Conservation (phyloP, 2,797 vertebrate genomes). For the Etheostoma nigrum region DNA sequence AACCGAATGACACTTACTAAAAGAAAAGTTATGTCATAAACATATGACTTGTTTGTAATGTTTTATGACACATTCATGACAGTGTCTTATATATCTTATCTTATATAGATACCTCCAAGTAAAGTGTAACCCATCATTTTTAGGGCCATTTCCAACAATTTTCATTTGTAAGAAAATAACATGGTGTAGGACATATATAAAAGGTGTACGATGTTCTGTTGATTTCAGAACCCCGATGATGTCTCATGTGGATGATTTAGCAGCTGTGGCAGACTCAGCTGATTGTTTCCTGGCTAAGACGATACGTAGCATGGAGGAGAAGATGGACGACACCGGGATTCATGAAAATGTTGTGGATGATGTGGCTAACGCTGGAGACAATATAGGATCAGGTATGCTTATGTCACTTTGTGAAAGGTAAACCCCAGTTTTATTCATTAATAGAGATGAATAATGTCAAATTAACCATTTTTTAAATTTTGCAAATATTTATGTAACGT, state of each 20-base stretch:
- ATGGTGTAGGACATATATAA: background rate
- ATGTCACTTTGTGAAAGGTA: conserved; percentile 7
- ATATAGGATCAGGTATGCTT: conserved; percentile 86
- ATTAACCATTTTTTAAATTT: too few species aligned
- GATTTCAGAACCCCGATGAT: conserved; percentile 72
- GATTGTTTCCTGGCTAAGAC: conserved; percentile 88
- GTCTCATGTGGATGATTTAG: conserved; percentile 72
- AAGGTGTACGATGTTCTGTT: conserved; percentile 1
- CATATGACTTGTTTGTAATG: too few species aligned
- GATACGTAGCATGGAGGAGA: conserved; percentile 87
- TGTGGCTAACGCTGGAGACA: conserved; percentile 76
- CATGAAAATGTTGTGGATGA: conserved; percentile 81
- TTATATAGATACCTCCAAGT: too few species aligned
- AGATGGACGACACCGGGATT: conserved; percentile 78
- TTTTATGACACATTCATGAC: too few species aligned
- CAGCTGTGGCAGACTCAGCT: conserved; percentile 80
- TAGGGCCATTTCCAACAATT: background rate
- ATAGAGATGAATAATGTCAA: background rate
- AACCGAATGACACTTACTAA: too few species aligned
- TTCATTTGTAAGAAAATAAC: background rate
- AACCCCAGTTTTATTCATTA: background rate
- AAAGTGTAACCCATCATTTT: background rate
- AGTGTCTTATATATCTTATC: too few species aligned
- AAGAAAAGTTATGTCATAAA: too few species aligned
- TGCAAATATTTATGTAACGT: background rate